These are phyloP conservation scores for Drosophila funebris DNA, from an alignment of 1,140 invertebrate species.

Conservation along the genomic window DNA sequence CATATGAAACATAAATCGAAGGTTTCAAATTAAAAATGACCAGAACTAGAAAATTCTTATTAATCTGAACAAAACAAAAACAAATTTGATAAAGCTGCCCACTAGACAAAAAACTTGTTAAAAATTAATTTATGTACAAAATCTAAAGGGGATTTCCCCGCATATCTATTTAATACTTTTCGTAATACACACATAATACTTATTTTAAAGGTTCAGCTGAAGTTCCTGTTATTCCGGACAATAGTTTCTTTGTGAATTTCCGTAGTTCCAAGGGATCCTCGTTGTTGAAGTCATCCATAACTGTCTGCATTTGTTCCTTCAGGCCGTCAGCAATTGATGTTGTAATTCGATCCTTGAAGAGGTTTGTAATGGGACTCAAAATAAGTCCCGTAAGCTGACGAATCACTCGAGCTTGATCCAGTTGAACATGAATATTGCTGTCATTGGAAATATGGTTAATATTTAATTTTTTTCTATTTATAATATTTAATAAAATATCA, in stretches of 20 bases:
- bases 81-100: too few relatives aligned
- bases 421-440: slow-evolving; percentile 74
- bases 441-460: not conserved
- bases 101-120: too few relatives aligned
- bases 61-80: too few relatives aligned
- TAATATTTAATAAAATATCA: not conserved
- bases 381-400: slow-evolving; percentile 68
- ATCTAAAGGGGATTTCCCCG: not conserved
- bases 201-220: not conserved
- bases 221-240: slow-evolving; percentile 60
- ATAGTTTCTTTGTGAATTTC: slow-evolving; percentile 64
- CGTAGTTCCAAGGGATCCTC: slow-evolving; percentile 70
- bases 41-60: too few relatives aligned
- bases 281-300: slow-evolving; percentile 76
- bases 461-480: not conserved
- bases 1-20: too few relatives aligned
- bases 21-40: too few relatives aligned
- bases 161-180: not conserved
- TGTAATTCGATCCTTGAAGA: slow-evolving; percentile 75
- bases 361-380: slow-evolving; percentile 74
- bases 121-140: not conserved
- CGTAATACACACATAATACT: not conserved
- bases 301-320: slow-evolving; percentile 72
- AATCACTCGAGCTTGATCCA: slow-evolving; percentile 68
- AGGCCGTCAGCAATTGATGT: slow-evolving; percentile 76